phyloP scores from a whole-genome alignment of 37 sponge, comb jelly and placozoan genomes.

The Agelas oroides region DNA sequence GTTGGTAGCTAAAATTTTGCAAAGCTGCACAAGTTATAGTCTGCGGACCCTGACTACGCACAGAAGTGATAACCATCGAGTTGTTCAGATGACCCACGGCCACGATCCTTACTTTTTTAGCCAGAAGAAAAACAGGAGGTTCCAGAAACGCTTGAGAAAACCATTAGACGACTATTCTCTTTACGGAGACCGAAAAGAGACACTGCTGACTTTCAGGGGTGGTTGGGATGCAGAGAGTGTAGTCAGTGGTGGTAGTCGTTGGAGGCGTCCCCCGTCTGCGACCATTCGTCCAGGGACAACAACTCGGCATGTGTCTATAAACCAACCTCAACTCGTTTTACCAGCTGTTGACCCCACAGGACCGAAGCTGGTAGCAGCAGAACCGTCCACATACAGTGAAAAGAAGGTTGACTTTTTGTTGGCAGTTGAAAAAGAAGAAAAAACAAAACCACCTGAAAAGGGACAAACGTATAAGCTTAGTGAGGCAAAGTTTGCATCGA shows the following conservation, averaged over 20 bases:
- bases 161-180: constrained; percentile 29
- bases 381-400: constrained; percentile 8
- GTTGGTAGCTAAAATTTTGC: too few relatives aligned
- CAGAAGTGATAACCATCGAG: too few relatives aligned
- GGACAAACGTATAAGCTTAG: constrained; percentile 31
- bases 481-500: constrained; percentile 62
- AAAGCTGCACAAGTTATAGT: too few relatives aligned
- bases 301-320: neutral
- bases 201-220: constrained; percentile 21
- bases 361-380: constrained; percentile 27
- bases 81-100: neutral
- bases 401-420: neutral
- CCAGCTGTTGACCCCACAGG: constrained; percentile 29
- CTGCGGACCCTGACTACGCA: too few relatives aligned
- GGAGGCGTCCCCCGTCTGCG: neutral
- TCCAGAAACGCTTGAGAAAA: constrained; percentile 35
- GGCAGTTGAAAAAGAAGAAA: constrained; percentile 47
- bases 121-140: constrained; percentile 30
- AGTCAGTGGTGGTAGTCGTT: neutral
- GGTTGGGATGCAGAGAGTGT: constrained; percentile 1
- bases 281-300: neutral
- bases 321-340: neutral
- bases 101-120: constrained; percentile 40
- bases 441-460: neutral
- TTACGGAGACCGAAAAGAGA: constrained; percentile 53